Conservation (phyloP, 2,888 invertebrate genomes). For the Phyllotreta striolata region DNA sequence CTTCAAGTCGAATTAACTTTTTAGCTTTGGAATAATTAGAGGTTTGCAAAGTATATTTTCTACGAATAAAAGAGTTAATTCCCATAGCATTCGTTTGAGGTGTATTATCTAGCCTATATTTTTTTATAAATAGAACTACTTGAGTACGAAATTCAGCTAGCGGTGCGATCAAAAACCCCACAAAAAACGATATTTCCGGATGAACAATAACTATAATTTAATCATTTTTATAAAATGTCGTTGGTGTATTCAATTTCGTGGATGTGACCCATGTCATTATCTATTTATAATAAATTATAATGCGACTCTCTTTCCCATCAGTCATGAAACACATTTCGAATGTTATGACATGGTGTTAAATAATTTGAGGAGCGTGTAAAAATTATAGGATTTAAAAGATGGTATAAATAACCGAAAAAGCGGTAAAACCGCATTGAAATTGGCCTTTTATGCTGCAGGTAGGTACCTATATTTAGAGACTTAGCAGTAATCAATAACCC, state of each 20-base stretch:
- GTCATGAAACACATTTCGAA: constrained; percentile 1
- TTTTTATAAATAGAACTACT: neutral
- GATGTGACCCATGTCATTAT: constrained; percentile 26
- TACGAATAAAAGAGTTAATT: constrained; percentile 6
- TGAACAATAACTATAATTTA: constrained; percentile 25
- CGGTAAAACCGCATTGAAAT: constrained; percentile 27
- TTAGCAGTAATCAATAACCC: neutral
- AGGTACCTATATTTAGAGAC: constrained; percentile 12
- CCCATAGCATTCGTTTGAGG: neutral
- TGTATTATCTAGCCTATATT: neutral
- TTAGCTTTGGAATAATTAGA: neutral
- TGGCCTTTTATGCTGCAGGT: constrained; percentile 34
- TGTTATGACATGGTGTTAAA: constrained; percentile 27
- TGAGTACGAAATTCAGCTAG: neutral
- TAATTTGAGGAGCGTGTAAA: constrained; percentile 32
- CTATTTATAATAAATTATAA: constrained; percentile 25
- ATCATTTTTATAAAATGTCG: constrained; percentile 25
- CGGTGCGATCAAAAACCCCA: neutral
- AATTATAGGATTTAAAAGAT: constrained; percentile 36
- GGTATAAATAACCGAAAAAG: constrained; percentile 32
- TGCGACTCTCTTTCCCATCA: constrained; percentile 23
- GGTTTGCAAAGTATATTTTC: neutral
- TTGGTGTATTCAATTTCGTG: constrained; percentile 23
- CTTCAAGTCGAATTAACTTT: neutral
- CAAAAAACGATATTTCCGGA: constrained; percentile 17